A percentile compares a stretch with the other conserved stretches of the same genome.
Evolutionary conservation across 2,888 invertebrate species (phyloP).

Genomic region (Zaprionus obscuricornis): DNA sequence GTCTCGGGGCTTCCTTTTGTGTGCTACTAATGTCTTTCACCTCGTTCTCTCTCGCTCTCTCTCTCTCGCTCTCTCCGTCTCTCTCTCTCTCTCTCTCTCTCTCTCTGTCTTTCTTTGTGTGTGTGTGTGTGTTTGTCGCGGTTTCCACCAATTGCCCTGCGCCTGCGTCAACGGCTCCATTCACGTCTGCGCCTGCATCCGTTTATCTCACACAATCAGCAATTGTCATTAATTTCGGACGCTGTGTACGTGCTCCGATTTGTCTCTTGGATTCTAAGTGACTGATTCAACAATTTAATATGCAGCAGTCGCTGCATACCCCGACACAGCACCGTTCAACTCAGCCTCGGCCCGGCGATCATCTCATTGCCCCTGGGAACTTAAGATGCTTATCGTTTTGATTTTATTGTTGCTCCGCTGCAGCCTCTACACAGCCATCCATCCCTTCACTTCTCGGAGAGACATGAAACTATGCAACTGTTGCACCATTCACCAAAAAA

Average conservation of each 20-base stretch:
- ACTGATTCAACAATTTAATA: slow-evolving; percentile 80
- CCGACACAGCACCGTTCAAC: neutral
- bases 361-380: slow-evolving; percentile 53
- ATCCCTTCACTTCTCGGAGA: slow-evolving; percentile 21
- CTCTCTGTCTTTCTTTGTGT: neutral
- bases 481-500: slow-evolving; percentile 53
- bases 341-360: slow-evolving; percentile 28
- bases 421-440: slow-evolving; percentile 36
- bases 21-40: slow-evolving; percentile 58
- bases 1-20: slow-evolving; percentile 51
- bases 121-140: slow-evolving; percentile 47
- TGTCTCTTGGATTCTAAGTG: slow-evolving; percentile 60
- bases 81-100: neutral
- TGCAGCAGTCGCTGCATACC: slow-evolving; percentile 59
- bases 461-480: slow-evolving; percentile 64
- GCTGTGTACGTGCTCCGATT: slow-evolving; percentile 79
- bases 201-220: slow-evolving; percentile 77
- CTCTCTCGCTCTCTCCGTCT: slow-evolving; percentile 1
- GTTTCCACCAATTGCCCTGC: slow-evolving; percentile 59
- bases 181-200: slow-evolving; percentile 18
- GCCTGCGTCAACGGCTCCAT: slow-evolving; percentile 27
- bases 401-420: slow-evolving; percentile 65
- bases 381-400: slow-evolving; percentile 64
- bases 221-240: slow-evolving; percentile 80
- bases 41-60: slow-evolving; percentile 5